A percentile compares a stretch with the other conserved stretches of the same genome.
phyloP scores from a whole-genome alignment of 2,113 vertebrate genomes.

The Phocoena sinus region DNA sequence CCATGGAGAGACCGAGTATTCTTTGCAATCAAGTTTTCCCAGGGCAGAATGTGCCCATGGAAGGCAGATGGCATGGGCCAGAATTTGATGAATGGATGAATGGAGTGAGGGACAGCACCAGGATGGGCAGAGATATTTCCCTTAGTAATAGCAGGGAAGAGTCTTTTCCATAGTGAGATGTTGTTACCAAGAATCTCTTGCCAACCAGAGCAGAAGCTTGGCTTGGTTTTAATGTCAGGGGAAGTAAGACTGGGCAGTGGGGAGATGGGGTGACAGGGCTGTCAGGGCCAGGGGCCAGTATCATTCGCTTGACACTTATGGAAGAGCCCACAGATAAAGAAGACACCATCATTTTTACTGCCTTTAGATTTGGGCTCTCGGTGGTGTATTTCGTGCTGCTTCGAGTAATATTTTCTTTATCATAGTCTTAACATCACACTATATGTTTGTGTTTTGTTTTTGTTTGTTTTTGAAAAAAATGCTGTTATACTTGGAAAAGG shows the following conservation, averaged over 20 bases:
- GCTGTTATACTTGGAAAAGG: not conserved
- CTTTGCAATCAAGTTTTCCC: not conserved
- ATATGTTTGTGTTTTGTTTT: not conserved
- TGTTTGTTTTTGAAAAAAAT: not conserved
- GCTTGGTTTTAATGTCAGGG: not conserved
- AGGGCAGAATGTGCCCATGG: accelerated
- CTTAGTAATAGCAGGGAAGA: not conserved
- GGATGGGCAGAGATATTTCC: not conserved
- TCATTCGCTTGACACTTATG: not conserved
- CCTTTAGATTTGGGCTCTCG: not conserved
- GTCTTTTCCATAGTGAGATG: not conserved
- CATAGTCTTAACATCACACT: not conserved
- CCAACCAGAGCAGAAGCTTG: not conserved
- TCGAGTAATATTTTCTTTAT: not conserved
- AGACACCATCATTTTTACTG: not conserved
- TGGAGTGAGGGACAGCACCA: not conserved
- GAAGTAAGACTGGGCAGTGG: not conserved
- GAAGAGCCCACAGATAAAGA: not conserved
- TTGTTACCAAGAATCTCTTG: not conserved
- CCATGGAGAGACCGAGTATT: not conserved
- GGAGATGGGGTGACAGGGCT: not conserved
- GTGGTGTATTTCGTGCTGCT: not conserved
- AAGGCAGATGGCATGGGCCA: not conserved
- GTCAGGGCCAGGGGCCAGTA: not conserved
- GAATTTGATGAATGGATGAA: not conserved